A percentile compares a stretch with the other conserved stretches of the same genome.
Conservation (phyloP, 1,140 invertebrate genomes). For the Panonychus citri region DNA sequence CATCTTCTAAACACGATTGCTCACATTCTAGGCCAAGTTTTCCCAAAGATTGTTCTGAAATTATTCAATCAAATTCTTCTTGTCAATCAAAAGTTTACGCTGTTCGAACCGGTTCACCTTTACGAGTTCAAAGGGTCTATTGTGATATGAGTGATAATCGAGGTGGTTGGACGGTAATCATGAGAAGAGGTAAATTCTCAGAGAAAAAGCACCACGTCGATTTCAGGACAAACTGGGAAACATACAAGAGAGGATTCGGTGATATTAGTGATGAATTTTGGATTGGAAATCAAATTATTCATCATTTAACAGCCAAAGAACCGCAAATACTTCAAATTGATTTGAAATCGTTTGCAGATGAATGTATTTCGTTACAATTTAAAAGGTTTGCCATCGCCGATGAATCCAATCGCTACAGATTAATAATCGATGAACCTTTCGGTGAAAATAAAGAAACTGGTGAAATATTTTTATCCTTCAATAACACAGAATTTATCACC, state of each 20-base stretch:
- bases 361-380: slow-evolving; percentile 39
- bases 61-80: too few relatives aligned
- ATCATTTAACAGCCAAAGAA: slow-evolving; percentile 81
- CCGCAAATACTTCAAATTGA: slow-evolving; percentile 60
- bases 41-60: too few relatives aligned
- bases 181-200: slow-evolving; percentile 52
- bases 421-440: slow-evolving; percentile 5
- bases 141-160: slow-evolving; percentile 64
- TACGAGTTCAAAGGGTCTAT: slow-evolving; percentile 29
- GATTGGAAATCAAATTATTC: slow-evolving; percentile 81
- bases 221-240: slow-evolving; percentile 77
- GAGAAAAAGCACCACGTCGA: slow-evolving; percentile 48
- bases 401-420: slow-evolving; percentile 3
- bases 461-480: neutral
- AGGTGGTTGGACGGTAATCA: slow-evolving; percentile 83
- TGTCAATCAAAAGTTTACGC: too few relatives aligned
- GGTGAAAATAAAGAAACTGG: neutral
- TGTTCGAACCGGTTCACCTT: too few relatives aligned
- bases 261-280: slow-evolving; percentile 51
- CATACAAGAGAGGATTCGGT: slow-evolving; percentile 84
- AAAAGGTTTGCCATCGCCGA: slow-evolving; percentile 6
- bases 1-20: too few relatives aligned
- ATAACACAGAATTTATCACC: neutral
- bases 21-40: too few relatives aligned
- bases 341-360: slow-evolving; percentile 74